Percentiles rank a stretch among this genome's conserved stretches.
Conservation (phyloP, 2,797 vertebrate genomes). For the Podargus strigoides region DNA sequence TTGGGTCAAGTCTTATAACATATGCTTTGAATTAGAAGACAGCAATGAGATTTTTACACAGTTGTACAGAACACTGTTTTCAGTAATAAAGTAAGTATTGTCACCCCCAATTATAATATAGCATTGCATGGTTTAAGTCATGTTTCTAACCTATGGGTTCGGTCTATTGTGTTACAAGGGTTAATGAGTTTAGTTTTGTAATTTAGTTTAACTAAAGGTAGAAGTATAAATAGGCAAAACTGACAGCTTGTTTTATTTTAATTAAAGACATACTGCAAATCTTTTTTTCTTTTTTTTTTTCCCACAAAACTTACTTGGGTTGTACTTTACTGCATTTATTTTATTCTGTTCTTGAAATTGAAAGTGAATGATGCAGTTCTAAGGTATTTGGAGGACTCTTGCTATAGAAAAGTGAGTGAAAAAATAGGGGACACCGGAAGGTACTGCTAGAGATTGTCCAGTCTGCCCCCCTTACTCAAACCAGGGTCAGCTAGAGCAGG, state of each 20-base stretch:
- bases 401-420: neutral
- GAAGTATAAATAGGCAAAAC: neutral
- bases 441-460: neutral
- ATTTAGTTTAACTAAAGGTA: neutral
- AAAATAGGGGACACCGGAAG: neutral
- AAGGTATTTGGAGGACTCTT: neutral
- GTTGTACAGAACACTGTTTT: constrained; percentile 94
- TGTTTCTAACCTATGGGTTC: neutral
- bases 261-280: neutral
- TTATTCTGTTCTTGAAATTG: neutral
- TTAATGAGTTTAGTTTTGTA: neutral
- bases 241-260: neutral
- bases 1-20: constrained; percentile 99
- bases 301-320: neutral
- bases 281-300: neutral
- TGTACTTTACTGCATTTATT: neutral
- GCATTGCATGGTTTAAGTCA: neutral
- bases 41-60: constrained; percentile 99
- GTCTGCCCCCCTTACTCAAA: neutral
- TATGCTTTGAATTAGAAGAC: constrained; percentile 98
- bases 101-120: neutral
- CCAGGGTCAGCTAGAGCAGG: neutral
- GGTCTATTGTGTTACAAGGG: neutral
- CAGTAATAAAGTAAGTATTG: constrained; percentile 96
- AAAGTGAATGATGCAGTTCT: neutral